Base-by-base conservation (phyloP, 92 coral and sea anemone genomes). In the Paragorgia papillata region DNA sequence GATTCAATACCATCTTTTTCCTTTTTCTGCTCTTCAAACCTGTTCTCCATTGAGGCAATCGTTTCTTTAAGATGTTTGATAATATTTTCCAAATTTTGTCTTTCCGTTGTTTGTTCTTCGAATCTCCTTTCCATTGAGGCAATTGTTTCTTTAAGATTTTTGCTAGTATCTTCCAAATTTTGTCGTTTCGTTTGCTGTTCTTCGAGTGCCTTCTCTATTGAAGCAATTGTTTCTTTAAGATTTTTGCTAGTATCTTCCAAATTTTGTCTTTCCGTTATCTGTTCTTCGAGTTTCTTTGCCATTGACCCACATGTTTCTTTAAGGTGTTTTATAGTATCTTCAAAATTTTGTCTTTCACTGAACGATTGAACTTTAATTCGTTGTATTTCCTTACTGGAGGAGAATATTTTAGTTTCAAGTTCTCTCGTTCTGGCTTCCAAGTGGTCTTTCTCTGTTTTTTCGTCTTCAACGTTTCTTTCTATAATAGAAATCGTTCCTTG, bases 211-310 rank as follows among this genome's bases (percentile, higher is more conserved):
- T 64, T 46, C 14, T 46, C 53, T 15, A 20, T 28, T 21, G 22
- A 9, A 37, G n/a, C 53, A 2, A 37, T 19, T 0, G 27, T 46
- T 6, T 15, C 31, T 7, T 8, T 18, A 64, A 37, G 28, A 35
- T 68, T 29, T 49, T 68, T 53, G 12, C 2, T 20, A 4, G 22
- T 68, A 7, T 25, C 59, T 31, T 29, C 59, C 59, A 68, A 24
- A 13, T 49, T 49, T 49, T 44, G 6, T 25, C 58, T 49, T 68
- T 68, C 75, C 30, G 0, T 49, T 68, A 44, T 68, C 24, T 24
- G 34, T 19, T 68, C 20, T 22, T 68, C 57, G 26, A 30, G 31
- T 30, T 46, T 0, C 2, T 27, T 29, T 32, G 44, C 24, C 19
- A 22, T 44, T 24, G 15, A 21, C 22, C 13, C 40, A 30, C 9